A percentile compares a stretch with the other conserved stretches of the same genome.
Conservation (phyloP, 2,113 vertebrate genomes). For the Onychostoma macrolepis region DNA sequence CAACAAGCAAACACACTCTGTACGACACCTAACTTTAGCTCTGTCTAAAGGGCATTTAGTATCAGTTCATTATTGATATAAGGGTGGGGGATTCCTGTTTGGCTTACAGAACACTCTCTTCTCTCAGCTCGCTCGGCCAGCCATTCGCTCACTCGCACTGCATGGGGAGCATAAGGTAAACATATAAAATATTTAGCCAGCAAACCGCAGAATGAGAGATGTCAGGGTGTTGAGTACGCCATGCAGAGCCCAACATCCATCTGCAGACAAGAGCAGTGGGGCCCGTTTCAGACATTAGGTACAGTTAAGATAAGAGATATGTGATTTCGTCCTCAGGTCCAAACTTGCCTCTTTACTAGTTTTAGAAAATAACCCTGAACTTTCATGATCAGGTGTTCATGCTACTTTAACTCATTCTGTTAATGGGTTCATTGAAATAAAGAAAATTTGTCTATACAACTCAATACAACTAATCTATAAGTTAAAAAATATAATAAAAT, state of each 20-base stretch:
- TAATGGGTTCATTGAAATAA: background rate
- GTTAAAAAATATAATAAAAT: no score
- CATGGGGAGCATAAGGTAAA: conserved; percentile 8
- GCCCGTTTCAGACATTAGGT: background rate
- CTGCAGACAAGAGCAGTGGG: background rate
- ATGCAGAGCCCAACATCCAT: background rate
- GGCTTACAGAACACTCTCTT: background rate
- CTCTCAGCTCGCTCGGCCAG: background rate
- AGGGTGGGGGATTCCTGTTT: background rate
- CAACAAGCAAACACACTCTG: conserved; percentile 7
- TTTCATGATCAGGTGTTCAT: background rate
- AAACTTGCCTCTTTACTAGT: background rate
- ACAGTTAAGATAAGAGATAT: background rate
- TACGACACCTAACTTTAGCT: conserved; percentile 14
- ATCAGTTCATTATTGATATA: conserved; percentile 64
- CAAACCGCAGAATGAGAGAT: background rate
- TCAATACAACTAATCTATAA: no score
- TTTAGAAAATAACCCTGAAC: background rate
- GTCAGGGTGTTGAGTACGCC: background rate
- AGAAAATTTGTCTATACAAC: no score
- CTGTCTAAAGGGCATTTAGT: conserved; percentile 65
- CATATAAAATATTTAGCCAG: conserved; percentile 4
- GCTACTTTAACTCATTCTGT: background rate
- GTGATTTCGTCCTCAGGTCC: background rate
- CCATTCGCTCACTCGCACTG: conserved; percentile 44